Conservation (phyloP, 2,797 vertebrate species). For the Clarias fuscus region DNA sequence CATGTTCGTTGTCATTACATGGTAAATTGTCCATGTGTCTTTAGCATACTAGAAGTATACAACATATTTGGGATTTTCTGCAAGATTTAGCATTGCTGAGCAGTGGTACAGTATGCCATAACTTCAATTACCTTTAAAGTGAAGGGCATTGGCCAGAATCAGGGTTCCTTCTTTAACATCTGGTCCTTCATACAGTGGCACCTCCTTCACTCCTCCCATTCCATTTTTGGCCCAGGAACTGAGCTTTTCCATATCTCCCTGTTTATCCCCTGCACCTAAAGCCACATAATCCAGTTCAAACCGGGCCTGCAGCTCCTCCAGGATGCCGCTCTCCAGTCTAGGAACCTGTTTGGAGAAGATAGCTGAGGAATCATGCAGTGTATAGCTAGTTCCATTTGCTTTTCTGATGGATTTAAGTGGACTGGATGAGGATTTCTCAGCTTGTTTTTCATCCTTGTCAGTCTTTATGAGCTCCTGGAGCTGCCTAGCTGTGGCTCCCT, state of each 20-base stretch:
- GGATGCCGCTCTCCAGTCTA: slow-evolving; percentile 58
- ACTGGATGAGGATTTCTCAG: slow-evolving; percentile 46
- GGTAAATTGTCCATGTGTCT: neutral
- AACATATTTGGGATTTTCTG: neutral
- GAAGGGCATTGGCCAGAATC: slow-evolving; percentile 62
- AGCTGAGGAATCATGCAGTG: slow-evolving; percentile 57
- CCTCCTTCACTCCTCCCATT: slow-evolving; percentile 57
- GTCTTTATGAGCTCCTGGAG: slow-evolving; percentile 62
- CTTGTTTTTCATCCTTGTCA: slow-evolving; percentile 22
- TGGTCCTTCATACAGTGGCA: slow-evolving; percentile 52
- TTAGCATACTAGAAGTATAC: neutral
- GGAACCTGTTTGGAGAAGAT: slow-evolving; percentile 66
- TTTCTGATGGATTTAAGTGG: slow-evolving; percentile 55
- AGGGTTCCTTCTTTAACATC: slow-evolving; percentile 62
- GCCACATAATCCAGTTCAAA: slow-evolving; percentile 62
- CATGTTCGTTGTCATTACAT: too few relatives aligned
- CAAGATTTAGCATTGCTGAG: neutral
- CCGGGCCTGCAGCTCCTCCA: slow-evolving; percentile 56
- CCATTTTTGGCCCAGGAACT: slow-evolving; percentile 63
- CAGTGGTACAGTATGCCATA: neutral
- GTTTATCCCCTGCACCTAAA: slow-evolving; percentile 59
- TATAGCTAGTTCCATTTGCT: slow-evolving; percentile 64
- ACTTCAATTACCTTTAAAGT: slow-evolving; percentile 65
- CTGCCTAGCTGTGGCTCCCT: slow-evolving; percentile 64
- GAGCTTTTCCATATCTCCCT: slow-evolving; percentile 63